Percentiles rank a stretch among this genome's conserved stretches.
phyloP scores from a whole-genome alignment of 2,888 invertebrate species.

The Melieria crassipennis region DNA sequence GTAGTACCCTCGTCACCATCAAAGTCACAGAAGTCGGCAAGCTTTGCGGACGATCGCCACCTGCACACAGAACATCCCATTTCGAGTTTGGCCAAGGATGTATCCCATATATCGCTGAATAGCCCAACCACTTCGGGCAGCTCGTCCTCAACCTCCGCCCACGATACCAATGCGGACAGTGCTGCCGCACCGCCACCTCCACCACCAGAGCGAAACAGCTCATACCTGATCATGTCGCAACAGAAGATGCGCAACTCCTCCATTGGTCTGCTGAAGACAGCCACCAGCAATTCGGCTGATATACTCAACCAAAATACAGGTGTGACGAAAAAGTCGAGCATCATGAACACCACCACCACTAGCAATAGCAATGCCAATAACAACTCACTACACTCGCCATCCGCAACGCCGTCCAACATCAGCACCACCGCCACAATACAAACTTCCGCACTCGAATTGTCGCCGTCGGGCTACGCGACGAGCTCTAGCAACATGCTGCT shows the following conservation, averaged over 20 bases:
- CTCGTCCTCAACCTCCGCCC: constrained; percentile 10
- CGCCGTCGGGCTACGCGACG: constrained; percentile 37
- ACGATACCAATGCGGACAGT: constrained; percentile 46
- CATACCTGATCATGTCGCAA: constrained; percentile 86
- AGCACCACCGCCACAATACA: constrained; percentile 28
- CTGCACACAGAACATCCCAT: constrained; percentile 60
- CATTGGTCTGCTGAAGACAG: constrained; percentile 57
- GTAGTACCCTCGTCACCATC: constrained; percentile 63
- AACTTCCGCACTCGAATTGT: constrained; percentile 37
- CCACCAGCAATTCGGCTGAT: constrained; percentile 55
- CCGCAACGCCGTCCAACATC: constrained; percentile 12
- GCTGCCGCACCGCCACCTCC: constrained; percentile 70
- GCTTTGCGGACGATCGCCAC: constrained; percentile 63
- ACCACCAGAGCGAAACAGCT: constrained; percentile 89
- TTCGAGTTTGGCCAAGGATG: constrained; percentile 58
- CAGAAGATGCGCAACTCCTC: constrained; percentile 53
- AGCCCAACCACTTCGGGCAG: constrained; percentile 5
- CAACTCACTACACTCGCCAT: constrained; percentile 41
- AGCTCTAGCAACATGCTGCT: constrained; percentile 47
- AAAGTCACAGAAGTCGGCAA: constrained; percentile 63
- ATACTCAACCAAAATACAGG: constrained; percentile 46
- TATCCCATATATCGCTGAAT: constrained; percentile 53
- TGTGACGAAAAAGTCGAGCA: constrained; percentile 50
- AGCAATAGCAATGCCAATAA: constrained; percentile 51
- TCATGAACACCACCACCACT: constrained; percentile 46